Percentiles rank a stretch among this genome's conserved stretches.
Evolutionary conservation across 1,140 invertebrate genomes (phyloP).

Genomic region (Lepidostoma basale): DNA sequence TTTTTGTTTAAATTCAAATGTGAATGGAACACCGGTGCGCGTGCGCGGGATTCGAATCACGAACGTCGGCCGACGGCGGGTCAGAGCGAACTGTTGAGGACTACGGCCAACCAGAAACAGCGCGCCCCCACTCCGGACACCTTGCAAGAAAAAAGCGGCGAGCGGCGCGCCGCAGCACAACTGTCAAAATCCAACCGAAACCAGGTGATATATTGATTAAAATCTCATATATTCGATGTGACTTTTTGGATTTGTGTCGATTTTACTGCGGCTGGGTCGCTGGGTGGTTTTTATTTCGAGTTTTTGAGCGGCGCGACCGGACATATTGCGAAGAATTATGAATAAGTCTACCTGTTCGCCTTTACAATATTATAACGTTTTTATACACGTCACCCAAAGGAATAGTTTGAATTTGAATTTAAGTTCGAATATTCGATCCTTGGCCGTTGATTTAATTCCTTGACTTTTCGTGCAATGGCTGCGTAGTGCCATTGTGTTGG

Average conservation of each 20-base stretch:
- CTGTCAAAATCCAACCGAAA: too few species aligned
- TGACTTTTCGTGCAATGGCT: too few species aligned
- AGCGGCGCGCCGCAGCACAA: too few species aligned
- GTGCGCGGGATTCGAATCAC: neutral
- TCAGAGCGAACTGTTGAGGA: slow-evolving; percentile 20
- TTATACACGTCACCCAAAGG: neutral
- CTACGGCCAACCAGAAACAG: neutral
- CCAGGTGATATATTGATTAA: too few species aligned
- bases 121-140: neutral
- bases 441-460: neutral
- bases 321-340: slow-evolving; percentile 1
- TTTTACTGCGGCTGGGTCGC: too few species aligned
- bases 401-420: neutral
- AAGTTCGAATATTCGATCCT: neutral
- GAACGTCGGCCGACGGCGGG: slow-evolving; percentile 1
- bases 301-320: neutral
- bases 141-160: too few species aligned
- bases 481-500: too few species aligned
- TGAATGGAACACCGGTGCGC: slow-evolving; percentile 3
- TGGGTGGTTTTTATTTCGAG: too few species aligned
- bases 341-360: slow-evolving; percentile 2
- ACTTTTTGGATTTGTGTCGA: too few species aligned
- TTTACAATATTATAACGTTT: neutral
- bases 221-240: too few species aligned
- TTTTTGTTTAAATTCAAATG: slow-evolving; percentile 9